Evolutionary conservation across 2,888 invertebrate genomes (phyloP), one percentile per base, ranked within the genome.

Genomic region (Boloria selene): DNA sequence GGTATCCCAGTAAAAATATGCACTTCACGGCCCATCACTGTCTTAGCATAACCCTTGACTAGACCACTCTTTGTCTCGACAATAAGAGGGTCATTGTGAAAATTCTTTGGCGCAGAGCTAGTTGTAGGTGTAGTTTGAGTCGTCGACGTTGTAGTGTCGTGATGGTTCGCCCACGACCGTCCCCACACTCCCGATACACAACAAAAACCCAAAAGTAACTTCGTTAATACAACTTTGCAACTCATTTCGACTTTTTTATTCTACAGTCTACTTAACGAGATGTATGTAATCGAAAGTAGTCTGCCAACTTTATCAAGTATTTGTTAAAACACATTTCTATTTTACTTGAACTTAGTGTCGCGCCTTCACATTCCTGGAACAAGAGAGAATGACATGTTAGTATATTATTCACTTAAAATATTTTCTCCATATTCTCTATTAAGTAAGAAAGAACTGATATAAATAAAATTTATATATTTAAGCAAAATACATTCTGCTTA

Each of bases 1-100:
- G 98, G 98, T 71, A 98, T 96, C 4, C 98, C 98, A 61, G 96
- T 95, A 80, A 96, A 98, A 61, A 96, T 95, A 83, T 97, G 97
- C 42, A 98, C 96, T 85, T 98, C 95, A 63, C 97, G 94, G 61
- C 97, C 95, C 86, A 97, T 93, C 74, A 97, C 96, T 70, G 95
- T 95, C 80, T 96, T 95, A 17, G 96, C 94, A 76, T 95, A 94
- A 22, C 97, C 97, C 71, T 96, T 95, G 64, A 97, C 95, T 68
- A 95, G 93, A 0, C 97, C 97, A 77, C 95, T 96, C 73, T 95
- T 95, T 26, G 97, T 97, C 84, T 96, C 95, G 55, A 97, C 96
- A 63, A 97, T 95, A 70, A 97, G 92, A 0, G 96, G 96, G 83
- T 97, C 97, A 82, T 92, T 92, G 75, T 93, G 92, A 72, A 93